Evolutionary conservation across 2,888 invertebrate genomes (phyloP), one percentile per base, ranked within the genome.

Genomic region (Tanypteryx hageni): DNA sequence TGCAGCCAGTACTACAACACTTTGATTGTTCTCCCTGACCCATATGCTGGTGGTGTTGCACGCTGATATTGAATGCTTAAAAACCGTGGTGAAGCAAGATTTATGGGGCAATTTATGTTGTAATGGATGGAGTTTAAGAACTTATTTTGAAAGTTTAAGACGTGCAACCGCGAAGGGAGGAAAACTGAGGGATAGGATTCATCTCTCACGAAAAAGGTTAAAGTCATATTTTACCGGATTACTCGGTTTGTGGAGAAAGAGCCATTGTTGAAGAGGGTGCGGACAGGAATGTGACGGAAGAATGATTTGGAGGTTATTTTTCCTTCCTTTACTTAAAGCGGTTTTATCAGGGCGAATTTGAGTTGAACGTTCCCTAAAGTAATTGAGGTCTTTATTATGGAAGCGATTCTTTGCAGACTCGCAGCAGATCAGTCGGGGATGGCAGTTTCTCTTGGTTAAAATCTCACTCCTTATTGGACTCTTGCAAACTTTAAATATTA

Each of bases 41-140:
- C 57, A 22, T 85, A 85, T 85, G 85, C 18, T 8, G 57, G 61
- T 61, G 61, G 44, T 61, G 86, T 31, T 86, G 86, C 61, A 14
- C 31, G 22, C 64, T 18, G 44, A 89, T 89, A 22, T 89, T 89
- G 18, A 83, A 56, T 64, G 68, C n/a, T 89, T n/a, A 18, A 68
- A 61, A 89, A 64, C 61, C 61, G n/a, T 14, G 61, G 86, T 22
- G 16, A 31, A 22, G 22, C 27, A 64, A 89, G 89, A 68, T 89
- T 89, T 89, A 68, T 89, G 89, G 11, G 44, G 89, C 89, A 89
- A 89, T 89, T 89, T 89, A 89, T 68, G 44, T 10, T 61, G 89
- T 89, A 89, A 86, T 89, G 44, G 44, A 68, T 89, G 64, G 89
- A 89, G 89, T 89, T 89, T 64, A 56, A 56, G 68, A 68, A 89